Base-by-base conservation (phyloP, 2,888 invertebrate genomes). In the Perithous albicinctus region DNA sequence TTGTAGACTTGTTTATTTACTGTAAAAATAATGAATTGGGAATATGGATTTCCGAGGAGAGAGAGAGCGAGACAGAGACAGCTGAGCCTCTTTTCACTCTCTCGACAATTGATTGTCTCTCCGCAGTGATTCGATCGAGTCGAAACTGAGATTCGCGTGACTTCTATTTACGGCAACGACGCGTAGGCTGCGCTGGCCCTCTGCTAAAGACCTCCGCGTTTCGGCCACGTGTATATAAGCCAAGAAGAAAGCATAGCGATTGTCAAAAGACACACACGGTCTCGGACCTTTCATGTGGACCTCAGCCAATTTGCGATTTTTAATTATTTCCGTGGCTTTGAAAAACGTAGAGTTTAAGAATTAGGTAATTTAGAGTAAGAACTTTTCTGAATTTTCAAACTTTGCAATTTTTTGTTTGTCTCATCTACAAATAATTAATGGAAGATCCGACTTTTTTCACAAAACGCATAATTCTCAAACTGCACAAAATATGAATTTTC, bases 121-220 rank as follows among this genome's bases (percentile, higher is more conserved):
- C 59, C 66, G 26, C 72, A 51, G 61, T 35, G 66, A 77, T 77
- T 67, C 66, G 80, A 80, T 76, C 72, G 48, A 51, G 61, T 63
- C 56, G 29, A 78, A 77, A 69, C 51, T 35, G 54, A 51, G 32
- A 56, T 78, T 78, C 81, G 63, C 56, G 73, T 73, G 73, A 77
- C 54, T 73, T 77, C 81, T 81, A 81, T 81, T 81, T 81, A 64
- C 63, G 67, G 77, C 66, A 81, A 69, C 73, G 77, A 74, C 51
- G 77, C 76, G 66, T 66, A 54, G 73, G 48, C 43, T 63, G 54
- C 18, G 35, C 29, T 51, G 12, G 43, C 46, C 35, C 23, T 63
- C 23, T 63, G 38, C 48, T 18, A n/a, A 41, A 70, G 54, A 29
- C 32, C 32, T 10, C 29, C 48, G 54, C 23, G 48, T 41, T 67